These are phyloP conservation scores for Prietella phreatophila DNA, from an alignment of 2,113 vertebrate species.

Conservation along the genomic window DNA sequence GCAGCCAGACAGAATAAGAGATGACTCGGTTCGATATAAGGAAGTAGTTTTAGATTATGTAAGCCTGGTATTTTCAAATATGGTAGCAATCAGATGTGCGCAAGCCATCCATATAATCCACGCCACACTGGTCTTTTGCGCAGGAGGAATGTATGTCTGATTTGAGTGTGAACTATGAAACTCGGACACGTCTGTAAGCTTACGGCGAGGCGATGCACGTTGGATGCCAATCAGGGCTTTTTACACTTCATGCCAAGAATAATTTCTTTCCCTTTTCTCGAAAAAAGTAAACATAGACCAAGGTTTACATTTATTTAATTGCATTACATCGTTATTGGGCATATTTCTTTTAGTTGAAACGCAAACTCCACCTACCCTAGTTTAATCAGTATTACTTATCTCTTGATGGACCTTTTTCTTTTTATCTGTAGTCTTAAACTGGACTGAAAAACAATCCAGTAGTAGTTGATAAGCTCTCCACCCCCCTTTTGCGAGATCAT, in stretches of 20 bases:
- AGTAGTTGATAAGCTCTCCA: not conserved
- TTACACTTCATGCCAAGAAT: not conserved
- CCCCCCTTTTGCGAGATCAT: not conserved
- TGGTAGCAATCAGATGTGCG: not conserved
- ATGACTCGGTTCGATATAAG: slow-evolving; percentile 44
- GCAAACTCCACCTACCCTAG: not conserved
- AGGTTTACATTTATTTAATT: not conserved
- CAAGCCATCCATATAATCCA: not conserved
- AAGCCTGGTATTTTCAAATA: slow-evolving; percentile 2
- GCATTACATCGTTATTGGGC: not conserved
- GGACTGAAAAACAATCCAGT: not conserved
- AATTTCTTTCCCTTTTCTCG: not conserved
- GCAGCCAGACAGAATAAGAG: slow-evolving; percentile 25
- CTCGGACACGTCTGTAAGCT: not conserved
- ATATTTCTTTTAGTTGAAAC: not conserved
- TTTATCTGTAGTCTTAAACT: not conserved
- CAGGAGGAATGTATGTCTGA: not conserved
- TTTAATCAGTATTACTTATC: not conserved
- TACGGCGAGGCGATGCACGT: not conserved
- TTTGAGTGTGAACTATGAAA: slow-evolving; percentile 2
- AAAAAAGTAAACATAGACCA: not conserved
- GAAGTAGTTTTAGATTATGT: not conserved
- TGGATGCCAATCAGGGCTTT: not conserved
- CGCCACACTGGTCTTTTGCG: not conserved
- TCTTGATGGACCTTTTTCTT: not conserved